Evolutionary conservation across 2,888 invertebrate species (phyloP).

Genomic region (Athalia cordata): DNA sequence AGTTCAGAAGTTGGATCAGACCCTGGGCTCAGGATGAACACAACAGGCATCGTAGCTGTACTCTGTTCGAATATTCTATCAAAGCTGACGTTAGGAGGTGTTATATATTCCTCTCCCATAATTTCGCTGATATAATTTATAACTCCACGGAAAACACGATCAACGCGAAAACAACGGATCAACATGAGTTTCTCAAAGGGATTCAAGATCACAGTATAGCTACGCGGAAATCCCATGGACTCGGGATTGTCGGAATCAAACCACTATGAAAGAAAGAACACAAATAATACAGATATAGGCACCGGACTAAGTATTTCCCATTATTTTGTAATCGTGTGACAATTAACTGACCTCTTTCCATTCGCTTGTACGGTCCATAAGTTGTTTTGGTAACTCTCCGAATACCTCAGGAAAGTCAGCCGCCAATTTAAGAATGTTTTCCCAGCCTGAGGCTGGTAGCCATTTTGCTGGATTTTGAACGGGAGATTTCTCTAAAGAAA

Average conservation of each 20-base stretch:
- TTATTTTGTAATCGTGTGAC: not conserved
- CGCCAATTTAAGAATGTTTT: conserved; percentile 85
- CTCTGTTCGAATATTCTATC: conserved; percentile 91
- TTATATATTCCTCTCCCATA: conserved; percentile 93
- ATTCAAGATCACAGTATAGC: conserved; percentile 79
- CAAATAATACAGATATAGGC: conserved; percentile 26
- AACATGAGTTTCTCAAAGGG: conserved; percentile 87
- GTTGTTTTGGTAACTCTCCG: conserved; percentile 77
- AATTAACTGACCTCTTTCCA: conserved; percentile 80
- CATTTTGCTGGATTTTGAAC: conserved; percentile 82
- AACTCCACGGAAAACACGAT: conserved; percentile 90
- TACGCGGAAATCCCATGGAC: conserved; percentile 80
- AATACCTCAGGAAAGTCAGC: conserved; percentile 82
- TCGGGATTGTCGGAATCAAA: conserved; percentile 91
- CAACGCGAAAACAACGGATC: conserved; percentile 91
- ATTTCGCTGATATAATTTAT: conserved; percentile 86
- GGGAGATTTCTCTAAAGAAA: conserved; percentile 84
- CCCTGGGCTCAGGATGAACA: conserved; percentile 95
- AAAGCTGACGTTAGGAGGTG: conserved; percentile 86
- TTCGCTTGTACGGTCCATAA: conserved; percentile 75
- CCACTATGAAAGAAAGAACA: conserved; percentile 78
- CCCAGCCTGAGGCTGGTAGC: conserved; percentile 87
- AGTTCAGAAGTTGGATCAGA: conserved; percentile 93
- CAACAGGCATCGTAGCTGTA: conserved; percentile 87
- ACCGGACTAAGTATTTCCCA: not conserved